Conservation (phyloP, 2,888 invertebrate species). For the Drosophila mayaguana region DNA sequence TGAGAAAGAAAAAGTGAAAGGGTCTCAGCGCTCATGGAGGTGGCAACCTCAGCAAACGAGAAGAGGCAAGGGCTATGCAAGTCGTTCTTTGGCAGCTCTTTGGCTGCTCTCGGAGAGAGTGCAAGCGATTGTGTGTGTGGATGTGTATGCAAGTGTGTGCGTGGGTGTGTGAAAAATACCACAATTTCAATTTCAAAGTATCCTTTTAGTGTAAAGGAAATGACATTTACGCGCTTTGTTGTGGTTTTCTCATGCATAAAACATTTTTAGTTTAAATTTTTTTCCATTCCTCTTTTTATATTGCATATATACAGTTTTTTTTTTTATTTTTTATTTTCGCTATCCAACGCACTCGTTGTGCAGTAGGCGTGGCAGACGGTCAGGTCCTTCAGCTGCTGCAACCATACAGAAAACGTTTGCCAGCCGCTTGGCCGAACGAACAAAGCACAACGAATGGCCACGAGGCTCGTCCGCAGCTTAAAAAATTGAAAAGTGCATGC, state of each 20-base stretch:
- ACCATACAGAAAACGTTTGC: conserved; percentile 37
- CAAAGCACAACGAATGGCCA: conserved; percentile 43
- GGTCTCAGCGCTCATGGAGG: background rate
- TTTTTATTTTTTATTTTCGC: conserved; percentile 3
- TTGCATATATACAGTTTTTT: background rate
- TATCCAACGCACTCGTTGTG: conserved; percentile 38
- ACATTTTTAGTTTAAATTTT: conserved; percentile 70
- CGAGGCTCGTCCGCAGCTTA: conserved; percentile 26
- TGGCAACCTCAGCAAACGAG: conserved; percentile 12
- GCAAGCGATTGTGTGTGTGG: conserved; percentile 1
- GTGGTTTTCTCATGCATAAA: conserved; percentile 78
- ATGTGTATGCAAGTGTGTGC: conserved; percentile 10
- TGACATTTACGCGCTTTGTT: conserved; percentile 81
- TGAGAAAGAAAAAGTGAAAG: background rate
- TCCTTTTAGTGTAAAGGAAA: conserved; percentile 80
- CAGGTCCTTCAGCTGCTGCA: conserved; percentile 28
- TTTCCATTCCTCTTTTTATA: conserved; percentile 11
- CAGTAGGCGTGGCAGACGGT: conserved; percentile 32
- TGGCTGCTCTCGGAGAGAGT: background rate
- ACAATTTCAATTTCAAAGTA: conserved; percentile 80
- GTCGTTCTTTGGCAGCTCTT: conserved; percentile 15
- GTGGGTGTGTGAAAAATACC: conserved; percentile 59
- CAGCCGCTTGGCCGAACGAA: conserved; percentile 28
- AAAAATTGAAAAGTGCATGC: conserved; percentile 35
- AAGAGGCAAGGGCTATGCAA: conserved; percentile 37